Evolutionary conservation across 2,888 invertebrate species (phyloP).

Genomic region (Agrilus cyanescens): DNA sequence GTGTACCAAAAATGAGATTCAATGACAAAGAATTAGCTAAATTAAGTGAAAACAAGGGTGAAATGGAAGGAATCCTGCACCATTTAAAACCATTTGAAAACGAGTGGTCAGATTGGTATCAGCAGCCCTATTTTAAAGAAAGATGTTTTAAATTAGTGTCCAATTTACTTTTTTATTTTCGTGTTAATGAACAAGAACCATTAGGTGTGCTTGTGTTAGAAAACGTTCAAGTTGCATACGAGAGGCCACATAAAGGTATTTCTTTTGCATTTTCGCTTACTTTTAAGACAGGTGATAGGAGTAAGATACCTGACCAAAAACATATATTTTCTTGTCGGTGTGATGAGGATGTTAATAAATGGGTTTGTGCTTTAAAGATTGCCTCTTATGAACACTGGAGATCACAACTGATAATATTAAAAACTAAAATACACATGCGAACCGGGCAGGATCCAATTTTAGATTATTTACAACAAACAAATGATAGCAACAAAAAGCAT

Average conservation of each 20-base stretch:
- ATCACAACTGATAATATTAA: conserved; percentile 48
- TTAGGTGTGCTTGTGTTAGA: conserved; percentile 64
- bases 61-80: conserved; percentile 60
- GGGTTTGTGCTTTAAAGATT: conserved; percentile 54
- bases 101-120: conserved; percentile 38
- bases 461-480: conserved; percentile 26
- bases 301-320: conserved; percentile 35
- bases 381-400: conserved; percentile 64
- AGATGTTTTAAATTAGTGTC: conserved; percentile 64
- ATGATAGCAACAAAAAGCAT: conserved; percentile 14
- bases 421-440: conserved; percentile 52
- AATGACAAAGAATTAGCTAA: conserved; percentile 57
- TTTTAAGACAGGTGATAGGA: conserved; percentile 50
- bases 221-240: conserved; percentile 57
- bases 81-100: conserved; percentile 52
- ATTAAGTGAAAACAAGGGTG: conserved; percentile 45
- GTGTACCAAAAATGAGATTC: conserved; percentile 48
- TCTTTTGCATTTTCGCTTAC: conserved; percentile 63
- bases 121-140: conserved; percentile 49
- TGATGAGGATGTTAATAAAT: conserved; percentile 56
- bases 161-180: conserved; percentile 67
- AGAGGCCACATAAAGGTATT: conserved; percentile 49
- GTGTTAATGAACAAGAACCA: conserved; percentile 54
- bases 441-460: conserved; percentile 49
- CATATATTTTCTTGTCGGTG: conserved; percentile 61